Evolutionary conservation across 1,140 invertebrate genomes (phyloP).

Genomic region (Amyelois transitella): DNA sequence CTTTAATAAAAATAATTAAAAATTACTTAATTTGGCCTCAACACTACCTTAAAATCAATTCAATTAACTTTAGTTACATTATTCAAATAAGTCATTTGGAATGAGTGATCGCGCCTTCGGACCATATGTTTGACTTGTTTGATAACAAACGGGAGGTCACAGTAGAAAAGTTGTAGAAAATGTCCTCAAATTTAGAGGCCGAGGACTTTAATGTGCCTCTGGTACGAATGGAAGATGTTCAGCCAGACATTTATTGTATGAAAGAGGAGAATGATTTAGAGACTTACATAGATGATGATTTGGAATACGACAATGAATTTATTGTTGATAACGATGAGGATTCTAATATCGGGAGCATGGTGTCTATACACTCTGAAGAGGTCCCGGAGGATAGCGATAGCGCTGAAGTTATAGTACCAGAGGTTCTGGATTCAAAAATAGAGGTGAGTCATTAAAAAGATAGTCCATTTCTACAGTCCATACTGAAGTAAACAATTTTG

Average conservation of each 20-base stretch:
- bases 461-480: too few relatives aligned
- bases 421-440: constrained; percentile 15
- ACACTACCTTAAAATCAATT: too few relatives aligned
- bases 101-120: neutral
- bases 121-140: neutral
- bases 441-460: constrained; percentile 9
- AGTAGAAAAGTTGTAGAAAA: constrained; percentile 13
- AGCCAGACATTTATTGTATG: constrained; percentile 24
- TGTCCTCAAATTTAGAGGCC: constrained; percentile 42
- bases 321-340: constrained; percentile 39
- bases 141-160: neutral
- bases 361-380: constrained; percentile 44
- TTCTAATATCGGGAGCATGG: constrained; percentile 51
- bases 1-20: too few relatives aligned
- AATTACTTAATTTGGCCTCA: too few relatives aligned
- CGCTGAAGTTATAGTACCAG: constrained; percentile 32
- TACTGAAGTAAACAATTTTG: too few relatives aligned
- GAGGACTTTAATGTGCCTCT: constrained; percentile 49
- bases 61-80: too few relatives aligned
- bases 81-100: neutral
- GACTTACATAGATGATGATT: constrained; percentile 28
- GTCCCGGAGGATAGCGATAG: constrained; percentile 17
- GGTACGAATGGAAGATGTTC: constrained; percentile 56
- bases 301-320: constrained; percentile 24
- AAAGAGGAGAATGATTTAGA: constrained; percentile 19